These are phyloP conservation scores for Lagria hirta DNA, from an alignment of 2,888 invertebrate species.

Conservation along the genomic window DNA sequence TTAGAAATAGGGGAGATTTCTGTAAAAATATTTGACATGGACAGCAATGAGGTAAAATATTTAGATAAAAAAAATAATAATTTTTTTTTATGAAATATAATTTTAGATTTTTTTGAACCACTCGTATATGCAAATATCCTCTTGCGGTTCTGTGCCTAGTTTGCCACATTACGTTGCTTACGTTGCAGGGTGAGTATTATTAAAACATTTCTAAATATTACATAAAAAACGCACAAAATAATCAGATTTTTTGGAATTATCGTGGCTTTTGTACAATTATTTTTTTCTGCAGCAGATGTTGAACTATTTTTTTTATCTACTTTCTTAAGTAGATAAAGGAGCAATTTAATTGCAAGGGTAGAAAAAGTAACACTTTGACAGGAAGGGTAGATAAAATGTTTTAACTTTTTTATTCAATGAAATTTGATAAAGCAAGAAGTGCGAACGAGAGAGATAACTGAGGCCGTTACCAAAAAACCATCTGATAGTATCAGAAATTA, in stretches of 20 bases:
- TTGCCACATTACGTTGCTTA: constrained; percentile 62
- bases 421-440: too few species aligned
- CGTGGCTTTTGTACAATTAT: neutral
- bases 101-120: constrained; percentile 59
- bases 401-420: too few species aligned
- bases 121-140: constrained; percentile 66
- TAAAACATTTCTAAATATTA: neutral
- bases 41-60: constrained; percentile 49
- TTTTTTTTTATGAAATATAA: constrained; percentile 5
- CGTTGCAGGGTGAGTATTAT: constrained; percentile 60
- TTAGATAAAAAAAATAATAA: neutral
- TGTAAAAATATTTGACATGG: constrained; percentile 52
- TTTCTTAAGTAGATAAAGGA: too few species aligned
- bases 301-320: too few species aligned
- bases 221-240: neutral
- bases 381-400: too few species aligned
- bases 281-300: neutral
- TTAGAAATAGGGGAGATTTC: constrained; percentile 60
- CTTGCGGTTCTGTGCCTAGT: constrained; percentile 61
- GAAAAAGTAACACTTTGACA: too few species aligned
- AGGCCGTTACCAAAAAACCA: too few species aligned
- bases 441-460: too few species aligned
- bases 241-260: neutral
- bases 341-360: too few species aligned
- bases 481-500: too few species aligned